These are phyloP conservation scores for Himalopsyche kuldschensis DNA, from an alignment of 2,888 invertebrate species.

Conservation along the genomic window DNA sequence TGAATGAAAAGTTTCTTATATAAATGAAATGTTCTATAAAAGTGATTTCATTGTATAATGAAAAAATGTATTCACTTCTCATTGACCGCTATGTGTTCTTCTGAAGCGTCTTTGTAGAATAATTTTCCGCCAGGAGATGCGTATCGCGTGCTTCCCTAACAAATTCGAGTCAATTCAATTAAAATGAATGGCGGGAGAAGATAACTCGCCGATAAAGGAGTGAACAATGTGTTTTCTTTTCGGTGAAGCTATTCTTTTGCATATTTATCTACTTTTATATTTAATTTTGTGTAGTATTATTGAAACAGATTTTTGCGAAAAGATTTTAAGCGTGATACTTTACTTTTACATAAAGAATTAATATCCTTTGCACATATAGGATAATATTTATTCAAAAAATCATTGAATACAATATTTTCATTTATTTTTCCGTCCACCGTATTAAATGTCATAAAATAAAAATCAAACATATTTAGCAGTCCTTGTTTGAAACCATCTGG, in stretches of 20 bases:
- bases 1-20: too few relatives aligned
- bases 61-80: not conserved
- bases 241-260: not conserved
- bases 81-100: not conserved
- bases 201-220: constrained; percentile 30
- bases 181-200: constrained; percentile 25
- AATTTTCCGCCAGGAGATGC: constrained; percentile 13
- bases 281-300: not conserved
- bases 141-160: constrained; percentile 20
- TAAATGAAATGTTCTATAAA: too few relatives aligned
- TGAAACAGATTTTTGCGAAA: not conserved
- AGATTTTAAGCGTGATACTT: too few relatives aligned
- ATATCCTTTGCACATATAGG: too few relatives aligned
- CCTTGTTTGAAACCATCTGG: too few relatives aligned
- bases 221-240: constrained; percentile 28
- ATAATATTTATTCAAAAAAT: too few relatives aligned
- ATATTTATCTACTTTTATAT: not conserved
- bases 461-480: too few relatives aligned
- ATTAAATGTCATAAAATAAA: too few relatives aligned
- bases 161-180: constrained; percentile 33
- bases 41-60: not conserved
- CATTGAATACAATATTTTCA: too few relatives aligned
- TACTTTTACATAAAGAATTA: too few relatives aligned
- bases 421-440: too few relatives aligned
- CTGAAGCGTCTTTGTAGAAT: not conserved